A percentile compares a stretch with the other conserved stretches of the same genome.
Conservation (phyloP, 1,140 invertebrate genomes). For the Aleiodes sp. region DNA sequence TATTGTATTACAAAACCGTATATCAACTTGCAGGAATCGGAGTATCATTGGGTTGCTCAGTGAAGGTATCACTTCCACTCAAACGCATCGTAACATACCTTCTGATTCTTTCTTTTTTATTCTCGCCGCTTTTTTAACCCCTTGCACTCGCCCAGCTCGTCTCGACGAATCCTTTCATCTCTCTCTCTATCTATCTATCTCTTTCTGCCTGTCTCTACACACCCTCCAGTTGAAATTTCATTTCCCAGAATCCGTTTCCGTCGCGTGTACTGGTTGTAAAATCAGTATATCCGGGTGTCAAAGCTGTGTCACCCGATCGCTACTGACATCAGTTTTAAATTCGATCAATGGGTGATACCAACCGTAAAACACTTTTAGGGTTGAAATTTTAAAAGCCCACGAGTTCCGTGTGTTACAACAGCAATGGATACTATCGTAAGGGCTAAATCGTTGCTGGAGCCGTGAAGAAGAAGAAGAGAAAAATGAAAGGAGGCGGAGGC, state of each 20-base stretch:
- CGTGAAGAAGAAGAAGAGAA: slow-evolving; percentile 43
- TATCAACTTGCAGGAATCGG: slow-evolving; percentile 30
- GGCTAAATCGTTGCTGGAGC: slow-evolving; percentile 55
- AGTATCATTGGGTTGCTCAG: slow-evolving; percentile 27
- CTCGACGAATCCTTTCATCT: slow-evolving; percentile 28
- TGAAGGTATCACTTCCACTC: slow-evolving; percentile 30
- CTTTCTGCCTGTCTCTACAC: too few relatives aligned
- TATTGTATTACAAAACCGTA: slow-evolving; percentile 23
- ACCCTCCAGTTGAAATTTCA: slow-evolving; percentile 56
- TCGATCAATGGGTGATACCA: slow-evolving; percentile 65
- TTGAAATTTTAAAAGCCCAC: slow-evolving; percentile 61
- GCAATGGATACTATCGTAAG: slow-evolving; percentile 23
- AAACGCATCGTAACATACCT: not conserved
- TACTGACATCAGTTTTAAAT: slow-evolving; percentile 61
- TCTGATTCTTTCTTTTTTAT: not conserved
- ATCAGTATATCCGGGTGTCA: slow-evolving; percentile 66
- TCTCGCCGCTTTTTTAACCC: slow-evolving; percentile 22
- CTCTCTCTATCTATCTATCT: slow-evolving; percentile 1
- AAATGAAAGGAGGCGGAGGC: not conserved
- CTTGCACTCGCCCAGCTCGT: slow-evolving; percentile 12
- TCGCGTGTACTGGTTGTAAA: slow-evolving; percentile 64
- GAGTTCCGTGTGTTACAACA: slow-evolving; percentile 5
- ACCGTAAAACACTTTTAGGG: slow-evolving; percentile 67
- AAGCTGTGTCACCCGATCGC: slow-evolving; percentile 58
- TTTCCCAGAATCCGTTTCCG: slow-evolving; percentile 64